Evolutionary conservation across 2,113 vertebrate species (phyloP).

Genomic region (Phaethon lepturus): DNA sequence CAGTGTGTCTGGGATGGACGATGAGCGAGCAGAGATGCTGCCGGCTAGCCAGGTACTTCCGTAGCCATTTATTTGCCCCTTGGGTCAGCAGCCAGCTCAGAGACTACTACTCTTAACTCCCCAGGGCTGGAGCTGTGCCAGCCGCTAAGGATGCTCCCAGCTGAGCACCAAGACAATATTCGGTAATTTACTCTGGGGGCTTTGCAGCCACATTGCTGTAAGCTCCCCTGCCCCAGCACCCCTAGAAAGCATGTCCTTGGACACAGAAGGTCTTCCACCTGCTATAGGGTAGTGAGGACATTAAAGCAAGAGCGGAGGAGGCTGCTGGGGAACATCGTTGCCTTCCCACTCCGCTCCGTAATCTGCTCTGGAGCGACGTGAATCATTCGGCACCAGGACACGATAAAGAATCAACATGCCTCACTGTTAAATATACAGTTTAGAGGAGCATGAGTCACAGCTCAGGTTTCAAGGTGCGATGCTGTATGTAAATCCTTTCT

Average conservation of each 20-base stretch:
- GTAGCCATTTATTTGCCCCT: accelerated
- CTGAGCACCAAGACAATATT: not conserved
- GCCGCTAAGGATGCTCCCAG: not conserved
- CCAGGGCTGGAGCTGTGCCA: not conserved
- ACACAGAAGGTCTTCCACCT: not conserved
- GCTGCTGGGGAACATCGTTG: not conserved
- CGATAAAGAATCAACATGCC: not conserved
- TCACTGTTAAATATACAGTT: not conserved
- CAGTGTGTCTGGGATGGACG: accelerated
- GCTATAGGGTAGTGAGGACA: accelerated
- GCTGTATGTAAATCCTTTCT: constrained; percentile 8
- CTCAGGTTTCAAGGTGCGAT: not conserved
- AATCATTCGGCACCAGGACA: not conserved
- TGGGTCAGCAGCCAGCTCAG: not conserved
- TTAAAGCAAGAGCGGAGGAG: not conserved
- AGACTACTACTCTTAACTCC: not conserved
- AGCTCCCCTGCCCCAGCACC: not conserved
- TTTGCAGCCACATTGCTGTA: accelerated
- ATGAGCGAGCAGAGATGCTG: not conserved
- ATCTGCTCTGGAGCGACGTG: not conserved
- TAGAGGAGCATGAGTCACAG: not conserved
- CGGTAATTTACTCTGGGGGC: accelerated
- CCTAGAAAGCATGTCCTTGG: not conserved
- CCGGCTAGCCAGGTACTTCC: not conserved
- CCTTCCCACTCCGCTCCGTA: not conserved